Base-by-base conservation (phyloP, 2,113 vertebrate genomes). In the Callaeas wilsoni region DNA sequence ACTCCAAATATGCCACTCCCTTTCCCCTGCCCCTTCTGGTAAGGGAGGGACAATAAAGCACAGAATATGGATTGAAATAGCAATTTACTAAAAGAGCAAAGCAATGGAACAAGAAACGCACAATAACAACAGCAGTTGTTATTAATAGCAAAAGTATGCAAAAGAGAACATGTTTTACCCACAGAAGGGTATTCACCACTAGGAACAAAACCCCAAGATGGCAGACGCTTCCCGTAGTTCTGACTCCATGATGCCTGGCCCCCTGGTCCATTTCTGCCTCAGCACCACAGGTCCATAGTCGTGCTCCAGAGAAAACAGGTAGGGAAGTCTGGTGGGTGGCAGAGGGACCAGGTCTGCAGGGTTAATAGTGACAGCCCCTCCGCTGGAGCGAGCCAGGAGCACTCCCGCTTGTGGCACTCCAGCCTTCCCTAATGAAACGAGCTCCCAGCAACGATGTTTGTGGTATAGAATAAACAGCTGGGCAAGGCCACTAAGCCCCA, bases 331-430 rank as follows among this genome's bases (percentile, higher is more conserved):
- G 49, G 16, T 35, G 33, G 9, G 26, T 55, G 62, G 26, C 39
- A 55, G 49, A 79, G 20, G 27, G 26, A 32, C 20, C 12, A 19
- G 49, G 26, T 35, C 26, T 19, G 50, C 50, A 25, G 41, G 60
- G 39, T 53, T 53, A 64, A 18, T 53, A 60, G 49, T 55, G 62
- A 46, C 41, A 46, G 41, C 21, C 21, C 12, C 77, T 32, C 20
- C 1, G 2, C 77, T 46, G 41, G 4, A 16, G 41, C 16, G 20
- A 67, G 50, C 50, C 77, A 37, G 62, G 41, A 1, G 6, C 26
- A 7, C 14, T 42, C 32, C 37, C 2, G 3, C 18, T 29, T 52
- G 30, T 1, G 1, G 26, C 0, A 0, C 5, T 33, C 13, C 33
- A 44, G 39, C 26, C 46, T 25, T 37, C 67, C 41, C 41, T 26